Evolutionary conservation across 2,113 vertebrate species (phyloP), one percentile per base, ranked within the genome.

Genomic region (Podocnemis expansa): DNA sequence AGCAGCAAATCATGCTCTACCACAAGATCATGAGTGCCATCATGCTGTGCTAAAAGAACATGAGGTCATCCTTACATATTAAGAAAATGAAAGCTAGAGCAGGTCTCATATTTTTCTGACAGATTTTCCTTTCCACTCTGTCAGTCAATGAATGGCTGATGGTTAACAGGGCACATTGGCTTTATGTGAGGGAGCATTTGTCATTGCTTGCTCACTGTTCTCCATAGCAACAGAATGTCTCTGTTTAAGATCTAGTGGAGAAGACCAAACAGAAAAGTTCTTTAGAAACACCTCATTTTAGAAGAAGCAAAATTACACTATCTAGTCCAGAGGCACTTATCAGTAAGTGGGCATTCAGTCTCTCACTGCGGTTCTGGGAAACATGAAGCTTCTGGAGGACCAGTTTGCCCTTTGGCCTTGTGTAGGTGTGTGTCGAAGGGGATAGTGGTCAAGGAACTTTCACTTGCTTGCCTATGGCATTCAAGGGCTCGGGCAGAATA

Each of bases 211-310:
- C 73, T 90, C 85, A 16, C 78, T 93, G 63, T 91, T 97, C 88
- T 88, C 94, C 93, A 29, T 96, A 96, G 96, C 92, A 97, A 97
- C 95, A 89, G 25, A 80, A 25, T 83, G 93, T 95, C 88, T 95
- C 95, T 97, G 89, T 91, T 95, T 94, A 95, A 95, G 91, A 97
- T 96, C 95, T 89, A 89, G 67, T 2, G 60, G 83, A 93, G 94
- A 93, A 91, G 93, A 95, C 76, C 95, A 96, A 96, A 95, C 87
- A 96, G 85, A 95, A 95, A 95, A 94, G 55, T 63, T 91, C 93
- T 92, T 93, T 92, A 89, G 80, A 86, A 91, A 51, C 6, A 84
- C n/a, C 78, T 91, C 58, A 55, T 78, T 70, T 75, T 22, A 79
- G 78, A 90, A 88, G 45, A 86, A 86, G 83, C 10, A 88, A 75